Evolutionary conservation across 2,113 vertebrate genomes (phyloP).

Genomic region (Mystacornis crossleyi): DNA sequence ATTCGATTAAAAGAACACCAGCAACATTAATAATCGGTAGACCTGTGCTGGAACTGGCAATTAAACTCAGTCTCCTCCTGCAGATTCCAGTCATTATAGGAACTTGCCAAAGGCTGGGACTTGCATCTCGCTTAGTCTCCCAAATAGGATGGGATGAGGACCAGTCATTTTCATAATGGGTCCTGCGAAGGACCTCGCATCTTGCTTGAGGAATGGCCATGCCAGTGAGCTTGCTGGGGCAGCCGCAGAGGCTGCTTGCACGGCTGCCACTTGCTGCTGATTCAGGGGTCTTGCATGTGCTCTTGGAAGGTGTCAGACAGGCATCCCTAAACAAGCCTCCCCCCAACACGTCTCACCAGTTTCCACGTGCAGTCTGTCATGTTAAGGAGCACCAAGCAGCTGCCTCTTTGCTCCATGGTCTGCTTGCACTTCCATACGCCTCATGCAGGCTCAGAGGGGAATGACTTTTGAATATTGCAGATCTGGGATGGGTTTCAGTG

Average conservation of each 20-base stretch:
- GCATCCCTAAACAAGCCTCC: background rate
- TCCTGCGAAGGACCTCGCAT: fast-evolving
- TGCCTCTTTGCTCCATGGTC: background rate
- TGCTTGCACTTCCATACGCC: background rate
- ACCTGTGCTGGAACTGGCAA: background rate
- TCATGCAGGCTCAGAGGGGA: background rate
- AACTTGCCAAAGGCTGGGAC: background rate
- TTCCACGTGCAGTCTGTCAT: background rate
- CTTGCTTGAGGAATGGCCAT: background rate
- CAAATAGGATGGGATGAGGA: background rate
- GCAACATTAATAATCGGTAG: background rate
- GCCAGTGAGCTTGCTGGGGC: background rate
- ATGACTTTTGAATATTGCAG: background rate
- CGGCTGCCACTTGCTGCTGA: background rate
- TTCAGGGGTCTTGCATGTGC: background rate
- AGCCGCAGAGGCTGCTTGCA: background rate
- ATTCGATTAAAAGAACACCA: slow-evolving; percentile 1
- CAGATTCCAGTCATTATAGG: background rate
- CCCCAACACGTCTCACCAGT: fast-evolving
- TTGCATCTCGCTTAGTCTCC: background rate
- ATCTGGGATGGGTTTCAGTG: background rate
- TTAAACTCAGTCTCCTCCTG: slow-evolving; percentile 2
- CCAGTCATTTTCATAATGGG: background rate
- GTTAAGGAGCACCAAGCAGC: background rate
- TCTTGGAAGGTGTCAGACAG: background rate